Evolutionary conservation across 1,140 invertebrate genomes (phyloP).

Genomic region (Parapsyche elsis): DNA sequence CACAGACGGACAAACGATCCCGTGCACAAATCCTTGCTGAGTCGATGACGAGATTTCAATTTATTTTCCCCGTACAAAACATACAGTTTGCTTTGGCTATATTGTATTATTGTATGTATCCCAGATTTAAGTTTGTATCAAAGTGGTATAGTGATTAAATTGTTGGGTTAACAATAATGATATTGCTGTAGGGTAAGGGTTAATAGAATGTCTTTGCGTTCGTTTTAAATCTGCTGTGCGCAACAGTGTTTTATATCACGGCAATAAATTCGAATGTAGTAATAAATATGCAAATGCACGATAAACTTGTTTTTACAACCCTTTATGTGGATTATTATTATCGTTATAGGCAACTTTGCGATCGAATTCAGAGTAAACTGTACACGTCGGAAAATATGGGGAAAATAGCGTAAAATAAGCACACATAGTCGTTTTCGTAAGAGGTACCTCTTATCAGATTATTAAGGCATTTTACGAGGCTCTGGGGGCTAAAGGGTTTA

Average conservation of each 20-base stretch:
- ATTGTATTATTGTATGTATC: too few species aligned
- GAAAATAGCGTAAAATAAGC: neutral
- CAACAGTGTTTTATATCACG: constrained; percentile 16
- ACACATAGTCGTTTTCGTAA: neutral
- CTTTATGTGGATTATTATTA: constrained; percentile 24
- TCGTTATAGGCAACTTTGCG: constrained; percentile 13
- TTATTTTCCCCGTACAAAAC: neutral
- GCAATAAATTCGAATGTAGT: constrained; percentile 23
- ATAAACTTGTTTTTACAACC: constrained; percentile 26
- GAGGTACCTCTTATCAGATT: neutral
- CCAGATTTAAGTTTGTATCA: too few species aligned
- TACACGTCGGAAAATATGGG: neutral
- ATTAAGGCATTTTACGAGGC: neutral
- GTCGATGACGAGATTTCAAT: constrained; percentile 18
- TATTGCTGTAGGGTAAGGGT: too few species aligned
- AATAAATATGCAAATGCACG: constrained; percentile 22
- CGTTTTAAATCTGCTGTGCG: constrained; percentile 2
- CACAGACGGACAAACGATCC: neutral
- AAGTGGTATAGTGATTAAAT: too few species aligned
- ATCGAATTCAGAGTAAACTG: constrained; percentile 1
- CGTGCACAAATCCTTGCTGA: too few species aligned
- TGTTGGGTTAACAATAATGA: too few species aligned
- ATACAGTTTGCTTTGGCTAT: too few species aligned
- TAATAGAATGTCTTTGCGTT: neutral
- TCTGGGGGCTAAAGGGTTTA: too few species aligned